phyloP scores from a whole-genome alignment of 2,113 vertebrate species.

The Campylomormyrus tamandua region DNA sequence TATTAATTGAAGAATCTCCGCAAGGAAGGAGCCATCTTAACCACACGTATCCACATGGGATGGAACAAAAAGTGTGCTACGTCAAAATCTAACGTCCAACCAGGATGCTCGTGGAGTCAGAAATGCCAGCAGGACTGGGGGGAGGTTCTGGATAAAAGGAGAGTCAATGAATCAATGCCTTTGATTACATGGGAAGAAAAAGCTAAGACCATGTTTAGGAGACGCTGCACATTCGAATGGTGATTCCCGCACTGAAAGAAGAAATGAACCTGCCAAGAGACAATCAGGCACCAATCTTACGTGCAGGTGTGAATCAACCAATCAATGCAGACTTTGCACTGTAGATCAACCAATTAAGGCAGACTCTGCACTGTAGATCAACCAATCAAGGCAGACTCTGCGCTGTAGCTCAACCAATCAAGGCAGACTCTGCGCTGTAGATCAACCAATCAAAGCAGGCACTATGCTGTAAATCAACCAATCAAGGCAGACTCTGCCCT shows the following conservation, averaged over 20 bases:
- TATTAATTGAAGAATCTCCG: background rate
- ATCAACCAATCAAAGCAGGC: background rate
- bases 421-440: background rate
- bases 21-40: slow-evolving; percentile 20
- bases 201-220: background rate
- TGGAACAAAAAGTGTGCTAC: background rate
- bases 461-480: background rate
- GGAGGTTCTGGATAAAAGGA: background rate
- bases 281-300: background rate
- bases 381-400: background rate
- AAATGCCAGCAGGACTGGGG: background rate
- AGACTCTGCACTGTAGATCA: background rate
- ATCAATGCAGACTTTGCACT: background rate
- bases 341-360: background rate
- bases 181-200: background rate
- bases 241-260: background rate
- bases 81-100: background rate
- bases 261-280: background rate
- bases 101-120: background rate
- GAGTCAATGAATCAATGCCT: background rate
- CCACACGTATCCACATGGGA: slow-evolving; percentile 15
- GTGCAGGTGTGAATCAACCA: background rate
- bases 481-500: too few relatives aligned
- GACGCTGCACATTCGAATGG: background rate
- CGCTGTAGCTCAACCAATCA: background rate